Evolutionary conservation across 2,797 vertebrate species (phyloP).

Genomic region (Yasuhikotakia modesta): DNA sequence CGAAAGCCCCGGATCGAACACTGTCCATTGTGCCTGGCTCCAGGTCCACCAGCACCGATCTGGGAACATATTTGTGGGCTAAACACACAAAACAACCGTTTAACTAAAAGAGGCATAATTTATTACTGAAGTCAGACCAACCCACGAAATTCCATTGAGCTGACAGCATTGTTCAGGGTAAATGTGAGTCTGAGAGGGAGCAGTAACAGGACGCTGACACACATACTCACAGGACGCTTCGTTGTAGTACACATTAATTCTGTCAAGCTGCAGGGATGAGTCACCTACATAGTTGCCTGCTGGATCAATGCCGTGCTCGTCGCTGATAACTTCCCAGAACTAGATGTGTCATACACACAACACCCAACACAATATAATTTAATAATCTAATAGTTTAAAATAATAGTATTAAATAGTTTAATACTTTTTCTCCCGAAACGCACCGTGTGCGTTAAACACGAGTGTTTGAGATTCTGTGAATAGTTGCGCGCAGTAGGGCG

Average conservation of each 20-base stretch:
- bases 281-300: conserved; percentile 89
- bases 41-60: conserved; percentile 84
- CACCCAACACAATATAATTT: neutral
- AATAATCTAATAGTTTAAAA: too few species aligned
- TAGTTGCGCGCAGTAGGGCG: neutral
- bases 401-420: too few species aligned
- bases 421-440: neutral
- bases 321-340: conserved; percentile 97
- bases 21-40: conserved; percentile 90
- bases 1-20: conserved; percentile 85
- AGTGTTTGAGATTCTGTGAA: neutral
- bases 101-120: neutral
- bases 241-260: conserved; percentile 93
- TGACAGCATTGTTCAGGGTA: conserved; percentile 45
- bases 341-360: conserved; percentile 59
- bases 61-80: conserved; percentile 87
- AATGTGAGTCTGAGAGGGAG: conserved; percentile 22
- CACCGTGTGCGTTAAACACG: neutral
- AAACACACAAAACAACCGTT: conserved; percentile 48
- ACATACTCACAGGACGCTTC: conserved; percentile 88
- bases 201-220: conserved; percentile 40
- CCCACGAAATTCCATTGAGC: conserved; percentile 47
- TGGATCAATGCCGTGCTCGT: conserved; percentile 90
- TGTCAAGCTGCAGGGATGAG: conserved; percentile 88
- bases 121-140: neutral